These are phyloP conservation scores for Sinocyclocheilus maitianheensis DNA, from an alignment of 2,113 vertebrate species.

Conservation along the genomic window DNA sequence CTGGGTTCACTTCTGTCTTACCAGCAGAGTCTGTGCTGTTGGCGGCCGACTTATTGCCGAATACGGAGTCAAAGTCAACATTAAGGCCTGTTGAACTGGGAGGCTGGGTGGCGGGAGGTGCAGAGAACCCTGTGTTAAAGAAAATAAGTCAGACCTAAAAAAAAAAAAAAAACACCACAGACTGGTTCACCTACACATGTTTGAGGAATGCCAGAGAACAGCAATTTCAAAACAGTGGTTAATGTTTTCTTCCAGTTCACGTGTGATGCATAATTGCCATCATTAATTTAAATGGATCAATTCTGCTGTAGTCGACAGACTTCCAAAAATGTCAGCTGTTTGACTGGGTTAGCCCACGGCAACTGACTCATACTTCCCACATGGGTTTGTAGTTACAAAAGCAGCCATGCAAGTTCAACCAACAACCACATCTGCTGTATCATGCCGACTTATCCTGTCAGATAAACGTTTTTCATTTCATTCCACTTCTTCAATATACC, in stretches of 20 bases:
- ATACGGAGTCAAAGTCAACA: conserved; percentile 95
- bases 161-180: neutral
- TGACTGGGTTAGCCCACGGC: neutral
- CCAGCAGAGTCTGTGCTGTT: conserved; percentile 86
- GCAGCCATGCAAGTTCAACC: neutral
- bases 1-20: conserved; percentile 65
- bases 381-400: neutral
- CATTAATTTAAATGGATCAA: conserved; percentile 13
- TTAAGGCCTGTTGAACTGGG: conserved; percentile 87
- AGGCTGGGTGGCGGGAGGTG: conserved; percentile 82
- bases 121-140: conserved; percentile 79
- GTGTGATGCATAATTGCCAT: neutral
- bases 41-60: conserved; percentile 86
- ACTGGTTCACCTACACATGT: neutral
- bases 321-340: conserved; percentile 41
- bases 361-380: neutral
- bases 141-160: conserved; percentile 20
- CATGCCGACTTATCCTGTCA: neutral
- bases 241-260: neutral
- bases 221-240: neutral
- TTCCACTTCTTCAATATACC: neutral
- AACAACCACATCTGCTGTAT: neutral
- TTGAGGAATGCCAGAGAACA: neutral
- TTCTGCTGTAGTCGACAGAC: conserved; percentile 9
- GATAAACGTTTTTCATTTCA: neutral